Evolutionary conservation across 2,888 invertebrate species (phyloP).

Genomic region (Seira musarum): DNA sequence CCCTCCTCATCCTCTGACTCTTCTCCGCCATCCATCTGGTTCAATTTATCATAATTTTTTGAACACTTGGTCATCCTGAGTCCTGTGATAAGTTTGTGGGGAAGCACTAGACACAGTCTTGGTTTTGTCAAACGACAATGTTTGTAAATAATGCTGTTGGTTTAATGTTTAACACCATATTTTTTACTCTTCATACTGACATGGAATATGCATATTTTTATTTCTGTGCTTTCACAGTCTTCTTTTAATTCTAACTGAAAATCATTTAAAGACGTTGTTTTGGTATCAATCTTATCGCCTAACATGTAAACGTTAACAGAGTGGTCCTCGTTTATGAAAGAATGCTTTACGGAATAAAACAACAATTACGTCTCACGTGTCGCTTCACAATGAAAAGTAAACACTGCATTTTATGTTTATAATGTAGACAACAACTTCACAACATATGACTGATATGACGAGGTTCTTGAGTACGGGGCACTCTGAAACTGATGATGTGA

Average conservation of each 20-base stretch:
- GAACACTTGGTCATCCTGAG: background rate
- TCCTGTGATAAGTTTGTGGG: background rate
- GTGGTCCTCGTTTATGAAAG: background rate
- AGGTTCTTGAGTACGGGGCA: background rate
- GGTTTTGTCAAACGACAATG: background rate
- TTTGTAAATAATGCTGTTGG: background rate
- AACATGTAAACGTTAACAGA: background rate
- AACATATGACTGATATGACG: background rate
- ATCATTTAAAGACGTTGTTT: no score
- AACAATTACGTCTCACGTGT: background rate
- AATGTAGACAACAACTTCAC: background rate
- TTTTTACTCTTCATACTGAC: background rate
- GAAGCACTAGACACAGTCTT: no score
- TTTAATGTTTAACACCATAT: background rate
- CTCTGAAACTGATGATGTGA: no score
- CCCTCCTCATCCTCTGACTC: conserved; percentile 6
- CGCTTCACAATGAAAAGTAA: background rate
- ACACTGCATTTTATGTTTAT: background rate
- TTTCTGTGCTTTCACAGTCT: background rate
- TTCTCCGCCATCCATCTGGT: background rate
- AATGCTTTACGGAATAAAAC: background rate
- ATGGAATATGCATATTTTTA: background rate
- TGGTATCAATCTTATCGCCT: background rate
- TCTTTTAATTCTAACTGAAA: no score
- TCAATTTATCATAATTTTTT: background rate